Percentiles rank a stretch among this genome's conserved stretches.
These are phyloP conservation scores for Drosophila parvula DNA, from an alignment of 1,140 invertebrate genomes.

Conservation along the genomic window DNA sequence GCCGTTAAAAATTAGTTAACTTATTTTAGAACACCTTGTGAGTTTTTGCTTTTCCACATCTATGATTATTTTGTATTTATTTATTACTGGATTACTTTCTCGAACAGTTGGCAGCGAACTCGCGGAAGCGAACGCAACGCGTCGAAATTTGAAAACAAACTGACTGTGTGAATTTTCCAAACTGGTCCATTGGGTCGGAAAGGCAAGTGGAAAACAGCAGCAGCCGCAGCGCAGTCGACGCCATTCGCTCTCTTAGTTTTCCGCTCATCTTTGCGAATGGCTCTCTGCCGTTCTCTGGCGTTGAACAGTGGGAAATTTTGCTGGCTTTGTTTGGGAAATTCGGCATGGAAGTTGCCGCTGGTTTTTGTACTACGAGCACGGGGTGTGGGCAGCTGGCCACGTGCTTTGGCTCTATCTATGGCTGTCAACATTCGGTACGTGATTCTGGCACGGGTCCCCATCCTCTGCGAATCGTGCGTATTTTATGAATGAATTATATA, in stretches of 20 bases:
- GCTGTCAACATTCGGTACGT: slow-evolving; percentile 62
- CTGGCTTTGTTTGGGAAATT: slow-evolving; percentile 74
- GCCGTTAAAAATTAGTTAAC: slow-evolving; percentile 26
- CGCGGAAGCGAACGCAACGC: slow-evolving; percentile 57
- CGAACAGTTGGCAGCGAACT: not conserved
- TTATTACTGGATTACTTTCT: slow-evolving; percentile 7
- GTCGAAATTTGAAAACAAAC: slow-evolving; percentile 81
- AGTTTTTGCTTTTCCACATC: slow-evolving; percentile 4
- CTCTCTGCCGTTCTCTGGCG: slow-evolving; percentile 38
- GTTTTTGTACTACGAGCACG: not conserved
- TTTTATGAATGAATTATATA: slow-evolving; percentile 74
- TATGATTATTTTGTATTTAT: not conserved
- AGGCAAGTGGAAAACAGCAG: slow-evolving; percentile 66
- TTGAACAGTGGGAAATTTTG: slow-evolving; percentile 68
- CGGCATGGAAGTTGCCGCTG: slow-evolving; percentile 5
- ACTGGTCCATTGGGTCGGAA: slow-evolving; percentile 75
- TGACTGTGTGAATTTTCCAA: slow-evolving; percentile 79
- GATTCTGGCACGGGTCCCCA: slow-evolving; percentile 16
- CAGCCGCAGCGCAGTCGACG: slow-evolving; percentile 30
- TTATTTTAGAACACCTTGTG: slow-evolving; percentile 11
- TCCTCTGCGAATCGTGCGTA: slow-evolving; percentile 23
- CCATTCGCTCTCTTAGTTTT: slow-evolving; percentile 20
- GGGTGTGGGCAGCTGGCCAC: slow-evolving; percentile 41
- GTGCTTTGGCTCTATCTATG: slow-evolving; percentile 46
- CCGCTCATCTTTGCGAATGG: slow-evolving; percentile 8